These are phyloP conservation scores for Philereme transversata DNA, from an alignment of 2,888 invertebrate genomes.

Conservation along the genomic window DNA sequence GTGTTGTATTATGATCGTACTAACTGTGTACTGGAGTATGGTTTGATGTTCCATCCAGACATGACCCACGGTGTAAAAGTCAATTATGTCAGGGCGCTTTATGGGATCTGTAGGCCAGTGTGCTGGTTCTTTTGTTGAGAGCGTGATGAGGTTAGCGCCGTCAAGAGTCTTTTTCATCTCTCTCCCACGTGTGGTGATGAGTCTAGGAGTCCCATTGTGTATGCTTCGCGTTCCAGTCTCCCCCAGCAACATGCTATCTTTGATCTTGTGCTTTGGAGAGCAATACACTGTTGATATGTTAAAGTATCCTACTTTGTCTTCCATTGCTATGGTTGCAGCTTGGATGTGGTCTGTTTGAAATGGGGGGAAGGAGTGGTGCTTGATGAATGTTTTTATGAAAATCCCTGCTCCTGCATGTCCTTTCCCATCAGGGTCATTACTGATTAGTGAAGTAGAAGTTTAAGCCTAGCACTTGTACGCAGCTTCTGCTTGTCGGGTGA, in stretches of 20 bases:
- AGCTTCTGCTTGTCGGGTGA: background rate
- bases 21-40: background rate
- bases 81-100: background rate
- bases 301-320: conserved; percentile 17
- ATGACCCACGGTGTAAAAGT: background rate
- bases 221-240: conserved; percentile 38
- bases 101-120: background rate
- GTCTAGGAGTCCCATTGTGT: conserved; percentile 33
- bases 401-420: background rate
- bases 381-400: background rate
- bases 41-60: background rate
- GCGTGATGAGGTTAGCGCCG: background rate
- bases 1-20: background rate
- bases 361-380: background rate
- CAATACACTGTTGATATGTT: conserved; percentile 32
- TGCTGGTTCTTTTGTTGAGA: background rate
- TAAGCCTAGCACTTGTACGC: background rate
- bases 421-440: background rate
- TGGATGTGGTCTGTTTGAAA: conserved; percentile 21
- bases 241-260: conserved; percentile 15
- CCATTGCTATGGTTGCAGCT: conserved; percentile 24
- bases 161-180: conserved; percentile 15
- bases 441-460: background rate
- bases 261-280: conserved; percentile 35
- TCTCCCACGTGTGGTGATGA: conserved; percentile 27